Conservation (phyloP, 2,888 invertebrate genomes). For the Pelosia muscerda region DNA sequence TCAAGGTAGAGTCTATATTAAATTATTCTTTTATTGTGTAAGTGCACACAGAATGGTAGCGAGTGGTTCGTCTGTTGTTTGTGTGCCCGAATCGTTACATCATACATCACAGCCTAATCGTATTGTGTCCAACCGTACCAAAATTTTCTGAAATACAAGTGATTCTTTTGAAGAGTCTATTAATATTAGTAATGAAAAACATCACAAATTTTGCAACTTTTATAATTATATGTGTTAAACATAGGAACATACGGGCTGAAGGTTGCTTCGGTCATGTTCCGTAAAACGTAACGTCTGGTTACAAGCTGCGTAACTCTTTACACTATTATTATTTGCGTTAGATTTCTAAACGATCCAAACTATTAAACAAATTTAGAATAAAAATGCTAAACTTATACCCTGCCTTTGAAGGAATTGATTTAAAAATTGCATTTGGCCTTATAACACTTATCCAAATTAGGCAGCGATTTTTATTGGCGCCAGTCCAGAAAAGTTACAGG, state of each 20-base stretch:
- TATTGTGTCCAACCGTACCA: constrained; percentile 45
- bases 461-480: constrained; percentile 44
- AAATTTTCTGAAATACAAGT: constrained; percentile 49
- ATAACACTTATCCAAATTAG: constrained; percentile 41
- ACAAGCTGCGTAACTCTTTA: constrained; percentile 28
- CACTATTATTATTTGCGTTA: constrained; percentile 29
- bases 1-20: constrained; percentile 82
- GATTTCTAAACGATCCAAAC: constrained; percentile 40
- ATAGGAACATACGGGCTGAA: constrained; percentile 43
- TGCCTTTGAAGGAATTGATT: constrained; percentile 67
- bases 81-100: constrained; percentile 38
- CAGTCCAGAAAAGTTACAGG: constrained; percentile 55
- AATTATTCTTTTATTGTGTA: constrained; percentile 80
- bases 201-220: constrained; percentile 53
- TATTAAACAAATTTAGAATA: constrained; percentile 40
- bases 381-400: constrained; percentile 46
- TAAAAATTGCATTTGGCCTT: constrained; percentile 62
- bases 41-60: constrained; percentile 55
- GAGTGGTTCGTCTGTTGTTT: constrained; percentile 53
- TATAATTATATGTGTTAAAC: constrained; percentile 49
- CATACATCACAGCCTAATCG: constrained; percentile 38
- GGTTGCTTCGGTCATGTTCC: constrained; percentile 41
- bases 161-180: constrained; percentile 47
- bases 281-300: constrained; percentile 32
- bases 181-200: constrained; percentile 43